These are phyloP conservation scores for Gracilinanus agilis DNA, from an alignment of 2,113 vertebrate species.

Conservation along the genomic window DNA sequence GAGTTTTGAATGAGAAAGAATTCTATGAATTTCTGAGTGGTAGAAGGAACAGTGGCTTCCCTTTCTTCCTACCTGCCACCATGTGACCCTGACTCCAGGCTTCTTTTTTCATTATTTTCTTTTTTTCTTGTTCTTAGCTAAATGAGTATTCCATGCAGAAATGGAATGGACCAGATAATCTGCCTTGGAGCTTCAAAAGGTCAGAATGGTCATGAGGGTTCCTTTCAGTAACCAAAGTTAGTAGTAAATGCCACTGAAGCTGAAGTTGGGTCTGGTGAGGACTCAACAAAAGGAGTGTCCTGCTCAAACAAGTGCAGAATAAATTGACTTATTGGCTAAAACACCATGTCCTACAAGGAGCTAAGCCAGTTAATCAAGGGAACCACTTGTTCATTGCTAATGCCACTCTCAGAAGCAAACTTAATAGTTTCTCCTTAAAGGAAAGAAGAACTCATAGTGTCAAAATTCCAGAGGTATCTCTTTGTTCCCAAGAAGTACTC, in stretches of 20 bases:
- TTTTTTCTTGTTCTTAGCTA: too few species aligned
- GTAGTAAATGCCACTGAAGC: neutral
- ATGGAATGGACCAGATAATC: too few species aligned
- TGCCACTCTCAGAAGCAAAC: neutral
- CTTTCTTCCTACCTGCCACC: too few species aligned
- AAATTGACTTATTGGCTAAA: neutral
- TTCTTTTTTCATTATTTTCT: too few species aligned
- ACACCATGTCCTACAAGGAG: neutral
- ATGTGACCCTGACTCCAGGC: too few species aligned
- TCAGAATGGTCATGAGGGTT: neutral
- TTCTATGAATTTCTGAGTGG: too few species aligned
- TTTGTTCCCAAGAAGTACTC: neutral
- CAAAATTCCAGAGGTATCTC: neutral
- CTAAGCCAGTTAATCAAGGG: neutral
- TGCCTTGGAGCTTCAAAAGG: too few species aligned
- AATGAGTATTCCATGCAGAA: too few species aligned
- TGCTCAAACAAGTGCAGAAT: neutral
- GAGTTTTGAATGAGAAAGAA: too few species aligned
- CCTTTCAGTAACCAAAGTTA: neutral
- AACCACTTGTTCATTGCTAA: neutral
- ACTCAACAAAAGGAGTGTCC: neutral
- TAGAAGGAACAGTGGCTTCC: too few species aligned
- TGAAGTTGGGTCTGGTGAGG: neutral
- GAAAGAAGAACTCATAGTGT: neutral
- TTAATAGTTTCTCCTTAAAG: neutral